Conservation (phyloP, 2,888 invertebrate species). For the Trissonchulus latispiculum region DNA sequence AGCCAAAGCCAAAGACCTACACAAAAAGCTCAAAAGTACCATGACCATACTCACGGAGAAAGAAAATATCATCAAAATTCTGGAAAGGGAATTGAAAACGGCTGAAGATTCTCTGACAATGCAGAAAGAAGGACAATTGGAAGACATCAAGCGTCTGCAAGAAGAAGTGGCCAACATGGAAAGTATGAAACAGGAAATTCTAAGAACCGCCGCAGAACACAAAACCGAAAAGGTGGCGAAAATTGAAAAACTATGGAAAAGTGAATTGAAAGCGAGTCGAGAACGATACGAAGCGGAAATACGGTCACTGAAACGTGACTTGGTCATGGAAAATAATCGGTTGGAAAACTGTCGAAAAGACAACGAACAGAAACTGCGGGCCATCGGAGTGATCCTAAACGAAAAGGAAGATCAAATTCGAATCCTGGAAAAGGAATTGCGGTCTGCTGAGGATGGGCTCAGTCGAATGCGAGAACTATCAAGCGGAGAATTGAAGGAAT, state of each 20-base stretch:
- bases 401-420: slow-evolving; percentile 12
- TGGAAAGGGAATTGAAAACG: neutral
- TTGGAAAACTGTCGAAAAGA: slow-evolving; percentile 14
- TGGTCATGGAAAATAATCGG: slow-evolving; percentile 7
- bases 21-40: neutral
- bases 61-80: neutral
- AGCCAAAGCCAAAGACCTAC: neutral
- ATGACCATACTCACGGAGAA: slow-evolving; percentile 1
- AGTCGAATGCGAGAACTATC: neutral
- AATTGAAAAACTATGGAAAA: slow-evolving; percentile 1
- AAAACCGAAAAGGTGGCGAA: neutral
- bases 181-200: neutral
- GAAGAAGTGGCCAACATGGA: slow-evolving; percentile 3
- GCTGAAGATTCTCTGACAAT: neutral
- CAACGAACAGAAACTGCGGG: neutral
- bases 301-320: slow-evolving; percentile 4
- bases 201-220: neutral
- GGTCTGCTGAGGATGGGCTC: slow-evolving; percentile 4
- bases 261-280: neutral
- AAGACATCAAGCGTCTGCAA: neutral
- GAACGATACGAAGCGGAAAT: slow-evolving; percentile 9
- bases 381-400: neutral
- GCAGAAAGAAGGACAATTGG: neutral
- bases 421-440: slow-evolving; percentile 11
- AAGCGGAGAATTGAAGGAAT: neutral